phyloP scores from a whole-genome alignment of 1,140 invertebrate species.

The Drusus annulatus region DNA sequence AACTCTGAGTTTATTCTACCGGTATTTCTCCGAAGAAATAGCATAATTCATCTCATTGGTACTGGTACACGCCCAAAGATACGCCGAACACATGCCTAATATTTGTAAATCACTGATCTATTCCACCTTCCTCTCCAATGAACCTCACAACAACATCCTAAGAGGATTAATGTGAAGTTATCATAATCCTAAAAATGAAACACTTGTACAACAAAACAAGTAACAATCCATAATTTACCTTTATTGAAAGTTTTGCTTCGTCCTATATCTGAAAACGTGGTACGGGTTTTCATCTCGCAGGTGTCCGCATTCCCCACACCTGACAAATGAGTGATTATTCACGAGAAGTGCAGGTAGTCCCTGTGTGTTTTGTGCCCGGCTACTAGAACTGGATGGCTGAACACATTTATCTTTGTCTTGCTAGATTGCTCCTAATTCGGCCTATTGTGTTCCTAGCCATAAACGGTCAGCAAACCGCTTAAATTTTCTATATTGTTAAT shows the following conservation, averaged over 20 bases:
- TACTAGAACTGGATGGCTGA: neutral
- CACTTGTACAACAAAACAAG: too few species aligned
- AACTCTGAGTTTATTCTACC: too few species aligned
- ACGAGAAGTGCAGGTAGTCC: constrained; percentile 33
- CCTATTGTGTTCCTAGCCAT: constrained; percentile 12
- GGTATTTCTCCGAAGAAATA: too few species aligned
- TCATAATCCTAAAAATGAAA: too few species aligned
- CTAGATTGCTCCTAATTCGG: constrained; percentile 19
- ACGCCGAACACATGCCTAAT: too few species aligned
- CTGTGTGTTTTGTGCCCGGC: constrained; percentile 27
- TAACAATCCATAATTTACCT: neutral
- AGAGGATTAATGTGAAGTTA: too few species aligned
- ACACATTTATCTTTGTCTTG: constrained; percentile 23
- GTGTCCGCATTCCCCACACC: constrained; percentile 40
- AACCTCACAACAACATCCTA: too few species aligned
- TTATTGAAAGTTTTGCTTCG: neutral
- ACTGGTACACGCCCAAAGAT: too few species aligned
- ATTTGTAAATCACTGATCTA: too few species aligned
- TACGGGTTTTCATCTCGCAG: too few species aligned
- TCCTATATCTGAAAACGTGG: neutral
- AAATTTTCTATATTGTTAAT: neutral
- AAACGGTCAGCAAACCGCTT: neutral
- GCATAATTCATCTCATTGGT: too few species aligned
- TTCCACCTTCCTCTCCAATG: too few species aligned
- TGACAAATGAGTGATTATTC: constrained; percentile 51